Evolutionary conservation across 2,113 vertebrate species (phyloP).

Genomic region (Cacatua alba): DNA sequence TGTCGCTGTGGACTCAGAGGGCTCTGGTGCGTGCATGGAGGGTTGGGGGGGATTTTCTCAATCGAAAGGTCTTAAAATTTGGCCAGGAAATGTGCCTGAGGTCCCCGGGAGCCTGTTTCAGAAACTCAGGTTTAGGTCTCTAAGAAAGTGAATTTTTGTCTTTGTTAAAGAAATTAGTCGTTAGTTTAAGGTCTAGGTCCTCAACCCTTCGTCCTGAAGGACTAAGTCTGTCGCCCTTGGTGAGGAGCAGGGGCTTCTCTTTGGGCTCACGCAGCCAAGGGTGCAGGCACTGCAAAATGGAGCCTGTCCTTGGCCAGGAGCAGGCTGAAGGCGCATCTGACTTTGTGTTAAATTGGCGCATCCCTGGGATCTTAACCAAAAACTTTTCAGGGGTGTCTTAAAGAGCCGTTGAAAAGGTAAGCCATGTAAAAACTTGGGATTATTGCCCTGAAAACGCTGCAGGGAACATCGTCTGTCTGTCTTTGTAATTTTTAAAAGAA

Average conservation of each 20-base stretch:
- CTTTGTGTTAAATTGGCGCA: accelerated
- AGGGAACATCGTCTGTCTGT: accelerated
- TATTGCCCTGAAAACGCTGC: background rate
- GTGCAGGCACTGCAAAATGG: accelerated
- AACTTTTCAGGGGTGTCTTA: background rate
- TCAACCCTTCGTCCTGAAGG: background rate
- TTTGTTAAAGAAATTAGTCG: background rate
- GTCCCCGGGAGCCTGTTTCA: background rate
- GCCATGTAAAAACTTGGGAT: background rate
- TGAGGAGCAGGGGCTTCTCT: background rate
- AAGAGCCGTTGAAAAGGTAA: background rate
- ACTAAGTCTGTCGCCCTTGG: accelerated
- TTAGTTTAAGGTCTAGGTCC: background rate
- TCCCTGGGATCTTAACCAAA: background rate
- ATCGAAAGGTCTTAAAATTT: background rate
- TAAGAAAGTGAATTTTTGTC: background rate
- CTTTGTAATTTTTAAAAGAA: background rate
- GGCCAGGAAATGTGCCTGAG: background rate
- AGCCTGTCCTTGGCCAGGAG: accelerated
- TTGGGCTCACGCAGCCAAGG: accelerated
- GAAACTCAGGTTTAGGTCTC: background rate
- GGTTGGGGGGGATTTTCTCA: background rate
- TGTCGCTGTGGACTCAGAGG: background rate
- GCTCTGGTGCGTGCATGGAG: accelerated
- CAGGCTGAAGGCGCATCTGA: accelerated